Conservation (phyloP, 2,888 invertebrate species). For the Rhagonycha fulva region DNA sequence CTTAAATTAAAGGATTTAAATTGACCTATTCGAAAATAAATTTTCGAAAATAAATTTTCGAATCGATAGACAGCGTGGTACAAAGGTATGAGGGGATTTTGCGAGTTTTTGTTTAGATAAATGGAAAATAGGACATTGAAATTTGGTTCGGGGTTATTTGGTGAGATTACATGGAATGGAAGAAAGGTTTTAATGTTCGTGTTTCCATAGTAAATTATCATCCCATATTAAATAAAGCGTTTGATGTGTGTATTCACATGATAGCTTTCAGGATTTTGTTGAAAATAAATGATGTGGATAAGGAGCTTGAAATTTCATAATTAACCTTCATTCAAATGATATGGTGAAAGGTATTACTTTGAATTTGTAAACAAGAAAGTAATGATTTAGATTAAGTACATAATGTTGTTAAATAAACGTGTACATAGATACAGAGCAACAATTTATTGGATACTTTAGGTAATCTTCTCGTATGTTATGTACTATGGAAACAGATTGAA, state of each 20-base stretch:
- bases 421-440: conserved; percentile 8
- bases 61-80: too few species aligned
- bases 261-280: not conserved
- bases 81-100: too few species aligned
- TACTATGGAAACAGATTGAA: not conserved
- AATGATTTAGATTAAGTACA: not conserved
- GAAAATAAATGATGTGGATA: not conserved
- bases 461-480: conserved; percentile 14
- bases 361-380: not conserved
- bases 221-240: not conserved
- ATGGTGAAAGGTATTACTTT: not conserved
- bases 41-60: too few species aligned
- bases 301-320: not conserved
- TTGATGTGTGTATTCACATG: not conserved
- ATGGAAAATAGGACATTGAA: too few species aligned
- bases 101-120: too few species aligned
- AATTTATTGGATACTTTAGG: conserved; percentile 20
- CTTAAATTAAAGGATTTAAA: too few species aligned
- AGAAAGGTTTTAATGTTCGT: too few species aligned
- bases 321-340: not conserved
- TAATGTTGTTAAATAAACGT: conserved; percentile 5
- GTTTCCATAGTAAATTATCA: not conserved
- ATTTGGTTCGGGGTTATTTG: too few species aligned
- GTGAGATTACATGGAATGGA: too few species aligned
- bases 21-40: too few species aligned